These are phyloP conservation scores for Embidobia sp. DNA, from an alignment of 2,888 invertebrate species.

Conservation along the genomic window DNA sequence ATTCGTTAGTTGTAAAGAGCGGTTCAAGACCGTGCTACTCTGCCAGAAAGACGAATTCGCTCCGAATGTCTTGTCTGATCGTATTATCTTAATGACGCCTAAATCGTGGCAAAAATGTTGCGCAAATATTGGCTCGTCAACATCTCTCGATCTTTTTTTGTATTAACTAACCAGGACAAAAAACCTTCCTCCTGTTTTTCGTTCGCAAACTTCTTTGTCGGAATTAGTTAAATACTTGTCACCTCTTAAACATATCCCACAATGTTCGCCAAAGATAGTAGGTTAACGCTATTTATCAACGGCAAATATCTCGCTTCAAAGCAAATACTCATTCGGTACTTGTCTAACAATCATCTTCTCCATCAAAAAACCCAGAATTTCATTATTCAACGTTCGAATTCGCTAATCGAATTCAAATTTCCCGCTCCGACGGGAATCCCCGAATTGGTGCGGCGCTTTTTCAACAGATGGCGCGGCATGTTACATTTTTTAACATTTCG, in stretches of 20 bases:
- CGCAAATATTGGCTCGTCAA: too few species aligned
- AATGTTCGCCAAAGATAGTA: conserved; percentile 29
- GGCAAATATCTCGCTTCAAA: conserved; percentile 36
- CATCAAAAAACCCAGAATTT: not conserved
- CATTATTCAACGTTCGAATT: not conserved
- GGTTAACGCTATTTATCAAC: conserved; percentile 56
- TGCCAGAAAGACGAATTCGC: not conserved
- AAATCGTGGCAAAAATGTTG: too few species aligned
- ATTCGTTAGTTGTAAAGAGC: too few species aligned
- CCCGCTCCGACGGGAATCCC: too few species aligned
- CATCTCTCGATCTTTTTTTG: not conserved
- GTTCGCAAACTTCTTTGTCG: conserved; percentile 11
- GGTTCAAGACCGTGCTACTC: conserved; percentile 7
- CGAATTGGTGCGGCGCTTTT: not conserved
- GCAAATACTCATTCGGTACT: conserved; percentile 29
- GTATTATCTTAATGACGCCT: too few species aligned
- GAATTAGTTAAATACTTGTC: conserved; percentile 40
- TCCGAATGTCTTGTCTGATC: too few species aligned
- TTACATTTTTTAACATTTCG: too few species aligned
- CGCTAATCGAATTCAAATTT: too few species aligned
- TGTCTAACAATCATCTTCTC: not conserved
- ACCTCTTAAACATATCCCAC: conserved; percentile 3
- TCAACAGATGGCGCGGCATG: not conserved
- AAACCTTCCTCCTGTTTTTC: conserved; percentile 1
- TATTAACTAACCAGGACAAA: not conserved